Evolutionary conservation across 2,888 invertebrate genomes (phyloP), one percentile per base, ranked within the genome.

Genomic region (Scelioninae gen. 1): DNA sequence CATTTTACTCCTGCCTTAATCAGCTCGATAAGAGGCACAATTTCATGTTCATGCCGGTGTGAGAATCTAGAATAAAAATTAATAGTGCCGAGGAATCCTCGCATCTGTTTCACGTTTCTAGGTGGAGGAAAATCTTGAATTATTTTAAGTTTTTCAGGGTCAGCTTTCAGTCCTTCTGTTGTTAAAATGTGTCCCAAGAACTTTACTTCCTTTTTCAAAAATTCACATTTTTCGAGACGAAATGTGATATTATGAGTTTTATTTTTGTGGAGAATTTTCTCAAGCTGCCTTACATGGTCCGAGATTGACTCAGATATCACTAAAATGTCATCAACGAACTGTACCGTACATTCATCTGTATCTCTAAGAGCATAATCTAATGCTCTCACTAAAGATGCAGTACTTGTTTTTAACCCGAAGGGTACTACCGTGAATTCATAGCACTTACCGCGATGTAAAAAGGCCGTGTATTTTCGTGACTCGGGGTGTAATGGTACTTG

Each of bases 391-490:
- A 55, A 16, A 6, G 55, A 31, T 13, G 31, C 55, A 1, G 55
- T 55, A 55, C n/a, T n/a, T n/a, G n/a, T n/a, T n/a, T n/a, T n/a
- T n/a, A n/a, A n/a, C n/a, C n/a, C n/a, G n/a, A n/a, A 56, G 3
- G 38, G 38, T 4, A 56, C 56, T 8, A 56, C 56, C n/a, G 4
- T 56, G 38, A 56, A 38, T 16, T 60, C 60, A 40, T 45, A 60
- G n/a, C 56, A 56, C 10, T 38, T 34, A 5, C 56, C 56, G 34
- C 38, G 43, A 45, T 60, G 38, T n/a, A 16, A 3, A n/a, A 60
- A 60, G 0, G 60, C 60, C 0, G 60, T 60, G n/a, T 60, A 60
- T 29, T 60, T 60, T 9, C 29, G 45, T 8, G 58, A 58, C 0
- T 56, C 13, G n/a, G n/a, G n/a, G n/a, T n/a, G n/a, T n/a, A n/a